These are phyloP conservation scores for Mola mola DNA, from an alignment of 2,113 vertebrate genomes.

Conservation along the genomic window DNA sequence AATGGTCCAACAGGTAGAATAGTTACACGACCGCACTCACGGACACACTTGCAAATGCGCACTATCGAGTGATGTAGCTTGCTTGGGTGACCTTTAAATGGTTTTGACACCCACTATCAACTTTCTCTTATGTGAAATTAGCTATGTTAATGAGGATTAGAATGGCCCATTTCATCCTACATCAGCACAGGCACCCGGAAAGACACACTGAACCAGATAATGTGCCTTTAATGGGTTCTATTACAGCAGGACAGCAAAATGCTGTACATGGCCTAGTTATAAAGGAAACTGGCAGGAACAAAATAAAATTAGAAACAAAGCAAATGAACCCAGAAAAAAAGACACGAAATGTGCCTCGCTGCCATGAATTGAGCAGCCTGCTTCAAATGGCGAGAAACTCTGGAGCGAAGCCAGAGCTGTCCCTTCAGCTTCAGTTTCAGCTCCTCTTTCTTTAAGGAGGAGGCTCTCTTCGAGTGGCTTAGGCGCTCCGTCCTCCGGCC, in stretches of 20 bases:
- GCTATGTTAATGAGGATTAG: conserved; percentile 73
- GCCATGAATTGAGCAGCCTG: conserved; percentile 48
- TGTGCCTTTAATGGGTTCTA: conserved; percentile 66
- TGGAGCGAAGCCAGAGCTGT: conserved; percentile 49
- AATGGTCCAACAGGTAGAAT: conserved; percentile 9
- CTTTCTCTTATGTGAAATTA: conserved; percentile 73
- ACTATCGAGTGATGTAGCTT: conserved; percentile 15
- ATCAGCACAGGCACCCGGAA: conserved; percentile 49
- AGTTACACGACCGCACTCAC: neutral
- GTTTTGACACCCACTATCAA: conserved; percentile 64
- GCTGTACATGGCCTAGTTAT: conserved; percentile 33
- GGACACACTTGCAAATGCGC: accelerated
- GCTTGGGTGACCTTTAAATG: conserved; percentile 65
- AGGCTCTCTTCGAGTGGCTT: conserved; percentile 48
- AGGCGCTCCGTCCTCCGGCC: conserved; percentile 16
- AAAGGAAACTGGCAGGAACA: conserved; percentile 36
- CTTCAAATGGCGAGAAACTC: conserved; percentile 36
- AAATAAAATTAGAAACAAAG: conserved; percentile 9
- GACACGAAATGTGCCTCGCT: conserved; percentile 19
- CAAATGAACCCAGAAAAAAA: conserved; percentile 17
- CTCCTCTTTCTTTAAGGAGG: conserved; percentile 10
- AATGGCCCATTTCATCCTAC: conserved; percentile 69
- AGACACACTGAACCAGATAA: conserved; percentile 70
- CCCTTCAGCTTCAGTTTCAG: conserved; percentile 56
- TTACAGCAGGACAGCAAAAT: conserved; percentile 53